These are phyloP conservation scores for Sapajus apella DNA, from an alignment of 2,113 vertebrate species.

Conservation along the genomic window DNA sequence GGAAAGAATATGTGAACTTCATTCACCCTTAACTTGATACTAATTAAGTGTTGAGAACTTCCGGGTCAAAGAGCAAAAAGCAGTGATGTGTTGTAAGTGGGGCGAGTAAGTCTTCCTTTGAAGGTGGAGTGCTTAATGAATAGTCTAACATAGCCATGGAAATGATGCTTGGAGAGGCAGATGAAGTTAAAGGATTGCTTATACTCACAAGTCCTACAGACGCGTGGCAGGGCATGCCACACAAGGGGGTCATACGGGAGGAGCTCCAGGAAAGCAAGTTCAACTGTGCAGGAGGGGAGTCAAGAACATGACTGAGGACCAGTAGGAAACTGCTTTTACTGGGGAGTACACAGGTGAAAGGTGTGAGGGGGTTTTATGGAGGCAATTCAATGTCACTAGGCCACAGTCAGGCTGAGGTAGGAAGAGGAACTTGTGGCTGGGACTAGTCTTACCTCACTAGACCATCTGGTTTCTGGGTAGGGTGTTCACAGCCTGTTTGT, in stretches of 20 bases:
- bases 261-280: neutral
- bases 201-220: neutral
- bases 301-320: neutral
- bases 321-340: neutral
- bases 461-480: neutral
- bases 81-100: neutral
- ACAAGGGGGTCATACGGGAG: neutral
- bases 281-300: no score
- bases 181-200: neutral
- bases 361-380: neutral
- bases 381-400: neutral
- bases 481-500: neutral
- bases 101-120: neutral
- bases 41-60: neutral
- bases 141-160: neutral
- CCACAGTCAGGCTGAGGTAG: neutral
- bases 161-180: neutral
- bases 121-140: neutral
- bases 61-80: neutral
- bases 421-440: neutral
- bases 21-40: neutral
- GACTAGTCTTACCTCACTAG: neutral
- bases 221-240: neutral
- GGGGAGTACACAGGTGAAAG: neutral
- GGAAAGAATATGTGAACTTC: neutral